Evolutionary conservation across 2,797 vertebrate genomes (phyloP).

Genomic region (Smutsia temminckii): DNA sequence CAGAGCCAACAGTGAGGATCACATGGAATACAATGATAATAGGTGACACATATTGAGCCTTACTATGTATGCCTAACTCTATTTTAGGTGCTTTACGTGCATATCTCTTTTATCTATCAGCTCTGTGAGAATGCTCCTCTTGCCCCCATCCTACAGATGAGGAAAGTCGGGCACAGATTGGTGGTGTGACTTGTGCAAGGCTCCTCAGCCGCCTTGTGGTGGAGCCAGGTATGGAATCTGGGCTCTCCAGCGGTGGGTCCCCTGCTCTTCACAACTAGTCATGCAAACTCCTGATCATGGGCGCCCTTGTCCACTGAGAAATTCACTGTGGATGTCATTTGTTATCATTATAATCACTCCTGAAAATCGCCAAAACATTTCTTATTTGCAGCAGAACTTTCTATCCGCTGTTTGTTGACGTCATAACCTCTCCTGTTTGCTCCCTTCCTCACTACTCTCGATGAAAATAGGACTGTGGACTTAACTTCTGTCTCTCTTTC

Average conservation of each 20-base stretch:
- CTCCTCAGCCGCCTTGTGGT: rapidly evolving
- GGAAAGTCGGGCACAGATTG: not conserved
- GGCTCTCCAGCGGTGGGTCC: rapidly evolving
- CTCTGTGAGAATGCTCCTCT: not conserved
- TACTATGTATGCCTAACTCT: not conserved
- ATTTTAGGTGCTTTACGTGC: not conserved
- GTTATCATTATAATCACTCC: not conserved
- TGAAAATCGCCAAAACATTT: not conserved
- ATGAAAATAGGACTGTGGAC: not conserved
- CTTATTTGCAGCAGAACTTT: not conserved
- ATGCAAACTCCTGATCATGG: not conserved
- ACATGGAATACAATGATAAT: not conserved
- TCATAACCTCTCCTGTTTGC: rapidly evolving
- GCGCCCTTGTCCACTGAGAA: not conserved
- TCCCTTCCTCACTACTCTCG: not conserved
- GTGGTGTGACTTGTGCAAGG: not conserved
- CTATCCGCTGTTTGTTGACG: not conserved
- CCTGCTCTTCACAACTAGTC: rapidly evolving
- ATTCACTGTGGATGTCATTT: not conserved
- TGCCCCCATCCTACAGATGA: not conserved
- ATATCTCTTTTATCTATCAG: not conserved
- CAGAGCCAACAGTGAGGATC: not conserved
- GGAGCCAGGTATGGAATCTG: not conserved
- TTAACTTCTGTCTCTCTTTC: not conserved
- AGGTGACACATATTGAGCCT: not conserved